These are phyloP conservation scores for Ibidorhyncha struthersii DNA, from an alignment of 2,113 vertebrate genomes.

Conservation along the genomic window DNA sequence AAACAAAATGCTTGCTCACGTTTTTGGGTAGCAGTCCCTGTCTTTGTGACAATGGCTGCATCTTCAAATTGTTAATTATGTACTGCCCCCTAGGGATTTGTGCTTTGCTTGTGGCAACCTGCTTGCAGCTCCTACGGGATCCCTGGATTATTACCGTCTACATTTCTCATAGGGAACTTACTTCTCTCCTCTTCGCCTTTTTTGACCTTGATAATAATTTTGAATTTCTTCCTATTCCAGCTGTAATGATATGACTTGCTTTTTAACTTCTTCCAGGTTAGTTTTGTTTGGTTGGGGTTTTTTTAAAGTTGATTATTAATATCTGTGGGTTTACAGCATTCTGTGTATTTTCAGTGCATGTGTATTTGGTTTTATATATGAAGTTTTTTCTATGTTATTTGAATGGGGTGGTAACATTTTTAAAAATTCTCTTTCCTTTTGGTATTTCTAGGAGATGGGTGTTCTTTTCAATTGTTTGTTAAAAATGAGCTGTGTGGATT, in stretches of 20 bases:
- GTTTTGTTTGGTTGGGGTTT: neutral
- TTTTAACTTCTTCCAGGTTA: neutral
- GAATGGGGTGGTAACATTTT: neutral
- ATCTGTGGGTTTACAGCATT: neutral
- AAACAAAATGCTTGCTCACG: constrained; percentile 3
- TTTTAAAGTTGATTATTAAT: neutral
- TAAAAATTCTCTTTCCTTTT: neutral
- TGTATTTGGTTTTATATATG: accelerated
- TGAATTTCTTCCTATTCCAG: neutral
- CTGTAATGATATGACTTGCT: neutral
- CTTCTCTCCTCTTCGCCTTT: neutral
- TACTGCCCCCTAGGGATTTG: constrained; percentile 76
- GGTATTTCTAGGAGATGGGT: neutral
- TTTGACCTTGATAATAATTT: neutral
- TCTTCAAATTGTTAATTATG: constrained; percentile 63
- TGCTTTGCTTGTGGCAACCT: constrained; percentile 40
- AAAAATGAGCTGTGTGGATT: constrained; percentile 18
- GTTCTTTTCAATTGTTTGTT: neutral
- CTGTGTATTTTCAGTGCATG: neutral
- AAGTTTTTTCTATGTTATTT: neutral
- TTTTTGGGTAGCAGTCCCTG: neutral
- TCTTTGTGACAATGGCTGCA: constrained; percentile 29
- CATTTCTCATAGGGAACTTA: neutral
- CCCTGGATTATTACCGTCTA: constrained; percentile 5
- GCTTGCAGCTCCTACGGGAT: constrained; percentile 27